Conservation (phyloP, 2,113 vertebrate species). For the Ameiurus melas region DNA sequence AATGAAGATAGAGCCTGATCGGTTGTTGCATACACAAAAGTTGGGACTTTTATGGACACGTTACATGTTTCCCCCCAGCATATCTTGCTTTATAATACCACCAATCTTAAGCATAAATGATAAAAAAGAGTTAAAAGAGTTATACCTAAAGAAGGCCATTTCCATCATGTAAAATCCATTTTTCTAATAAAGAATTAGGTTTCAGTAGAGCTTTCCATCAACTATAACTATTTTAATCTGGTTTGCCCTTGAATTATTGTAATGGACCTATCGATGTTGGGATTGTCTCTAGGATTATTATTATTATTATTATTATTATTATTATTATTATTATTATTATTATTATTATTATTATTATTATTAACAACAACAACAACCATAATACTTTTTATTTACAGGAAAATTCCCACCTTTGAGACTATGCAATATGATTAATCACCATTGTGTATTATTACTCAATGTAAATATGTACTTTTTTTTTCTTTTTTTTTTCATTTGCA, state of each 20-base stretch:
- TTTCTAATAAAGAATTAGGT: slow-evolving; percentile 6
- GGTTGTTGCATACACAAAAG: slow-evolving; percentile 19
- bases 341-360: background rate
- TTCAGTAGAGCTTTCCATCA: background rate
- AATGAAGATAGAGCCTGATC: slow-evolving; percentile 22
- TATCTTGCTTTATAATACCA: slow-evolving; percentile 10
- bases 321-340: slow-evolving; percentile 27
- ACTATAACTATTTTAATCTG: background rate
- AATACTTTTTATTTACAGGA: slow-evolving; percentile 22
- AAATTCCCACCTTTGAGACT: slow-evolving; percentile 35
- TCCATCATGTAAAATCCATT: background rate
- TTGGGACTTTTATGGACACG: slow-evolving; percentile 18
- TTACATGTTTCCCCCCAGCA: background rate
- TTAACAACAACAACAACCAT: background rate
- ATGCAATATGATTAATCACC: slow-evolving; percentile 48
- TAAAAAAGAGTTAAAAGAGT: background rate
- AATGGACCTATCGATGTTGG: background rate
- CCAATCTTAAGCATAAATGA: background rate
- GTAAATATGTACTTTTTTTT: slow-evolving; percentile 52
- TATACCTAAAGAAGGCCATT: background rate
- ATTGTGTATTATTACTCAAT: slow-evolving; percentile 40
- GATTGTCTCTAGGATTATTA: slow-evolving; percentile 12
- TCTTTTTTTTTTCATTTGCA: slow-evolving; percentile 26
- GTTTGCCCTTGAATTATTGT: background rate
- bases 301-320: slow-evolving; percentile 36